phyloP scores from a whole-genome alignment of 2,888 invertebrate species.

The Micoletzkya japonica region DNA sequence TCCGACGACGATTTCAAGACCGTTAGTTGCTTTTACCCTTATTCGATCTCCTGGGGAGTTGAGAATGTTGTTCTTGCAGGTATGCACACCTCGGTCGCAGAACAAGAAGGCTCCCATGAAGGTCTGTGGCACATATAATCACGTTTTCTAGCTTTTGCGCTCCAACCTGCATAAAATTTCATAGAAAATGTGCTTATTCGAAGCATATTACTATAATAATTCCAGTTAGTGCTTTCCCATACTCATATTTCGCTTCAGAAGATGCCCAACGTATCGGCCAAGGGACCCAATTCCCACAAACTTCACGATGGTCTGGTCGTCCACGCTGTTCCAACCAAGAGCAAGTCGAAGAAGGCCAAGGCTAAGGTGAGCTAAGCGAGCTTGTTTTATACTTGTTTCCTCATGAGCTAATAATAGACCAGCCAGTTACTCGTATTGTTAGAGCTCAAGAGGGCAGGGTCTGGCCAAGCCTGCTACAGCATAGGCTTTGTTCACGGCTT shows the following conservation, averaged over 20 bases:
- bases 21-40: background rate
- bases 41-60: background rate
- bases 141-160: too few species aligned
- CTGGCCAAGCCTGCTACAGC: background rate
- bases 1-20: constrained; percentile 16
- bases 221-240: background rate
- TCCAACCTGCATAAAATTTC: too few species aligned
- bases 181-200: too few species aligned
- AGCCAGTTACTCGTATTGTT: too few species aligned
- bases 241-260: background rate
- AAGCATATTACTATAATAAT: too few species aligned
- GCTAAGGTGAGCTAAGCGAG: constrained; percentile 9
- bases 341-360: constrained; percentile 21
- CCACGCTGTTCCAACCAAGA: constrained; percentile 13
- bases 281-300: constrained; percentile 5
- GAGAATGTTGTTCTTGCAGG: background rate
- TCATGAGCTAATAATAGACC: too few species aligned
- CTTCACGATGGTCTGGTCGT: constrained; percentile 25
- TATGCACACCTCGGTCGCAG: background rate
- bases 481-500: background rate
- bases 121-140: too few species aligned
- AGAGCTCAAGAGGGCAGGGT: background rate
- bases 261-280: constrained; percentile 13
- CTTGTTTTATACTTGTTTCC: background rate
- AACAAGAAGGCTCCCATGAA: background rate